Evolutionary conservation across 2,113 vertebrate genomes (phyloP).

Genomic region (Gallinago paraguaiae): DNA sequence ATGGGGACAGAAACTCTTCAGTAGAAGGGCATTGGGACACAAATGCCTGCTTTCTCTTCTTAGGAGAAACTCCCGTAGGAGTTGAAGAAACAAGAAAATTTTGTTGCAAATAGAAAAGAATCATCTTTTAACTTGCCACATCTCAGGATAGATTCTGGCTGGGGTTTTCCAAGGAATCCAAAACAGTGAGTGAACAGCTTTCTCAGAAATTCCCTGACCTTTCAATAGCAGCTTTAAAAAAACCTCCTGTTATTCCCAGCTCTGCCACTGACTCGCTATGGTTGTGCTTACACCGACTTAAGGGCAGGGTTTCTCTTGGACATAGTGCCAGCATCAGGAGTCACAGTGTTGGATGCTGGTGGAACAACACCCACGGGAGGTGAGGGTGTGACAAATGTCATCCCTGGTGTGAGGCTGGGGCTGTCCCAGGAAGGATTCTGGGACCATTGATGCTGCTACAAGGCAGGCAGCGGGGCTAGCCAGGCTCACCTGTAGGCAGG

Average conservation of each 20-base stretch:
- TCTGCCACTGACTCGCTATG: background rate
- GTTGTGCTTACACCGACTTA: background rate
- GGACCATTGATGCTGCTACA: background rate
- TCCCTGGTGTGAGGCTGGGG: rapidly evolving
- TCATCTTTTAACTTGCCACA: background rate
- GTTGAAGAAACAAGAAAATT: background rate
- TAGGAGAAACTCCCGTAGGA: background rate
- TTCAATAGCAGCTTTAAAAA: background rate
- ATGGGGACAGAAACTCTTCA: background rate
- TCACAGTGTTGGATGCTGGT: background rate
- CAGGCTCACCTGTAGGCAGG: background rate
- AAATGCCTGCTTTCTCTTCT: background rate
- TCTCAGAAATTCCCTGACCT: background rate
- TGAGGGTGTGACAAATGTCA: background rate
- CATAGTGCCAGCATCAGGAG: background rate
- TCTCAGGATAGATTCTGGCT: background rate
- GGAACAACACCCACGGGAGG: background rate
- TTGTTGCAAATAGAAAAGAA: background rate
- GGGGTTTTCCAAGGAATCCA: background rate
- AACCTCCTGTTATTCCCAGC: background rate
- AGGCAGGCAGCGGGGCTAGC: background rate
- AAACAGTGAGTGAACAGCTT: background rate
- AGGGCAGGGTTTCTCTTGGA: background rate
- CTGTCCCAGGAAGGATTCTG: background rate
- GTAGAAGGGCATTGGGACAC: background rate